Conservation (phyloP, 2,888 invertebrate species). For the Halictus ligatus region DNA sequence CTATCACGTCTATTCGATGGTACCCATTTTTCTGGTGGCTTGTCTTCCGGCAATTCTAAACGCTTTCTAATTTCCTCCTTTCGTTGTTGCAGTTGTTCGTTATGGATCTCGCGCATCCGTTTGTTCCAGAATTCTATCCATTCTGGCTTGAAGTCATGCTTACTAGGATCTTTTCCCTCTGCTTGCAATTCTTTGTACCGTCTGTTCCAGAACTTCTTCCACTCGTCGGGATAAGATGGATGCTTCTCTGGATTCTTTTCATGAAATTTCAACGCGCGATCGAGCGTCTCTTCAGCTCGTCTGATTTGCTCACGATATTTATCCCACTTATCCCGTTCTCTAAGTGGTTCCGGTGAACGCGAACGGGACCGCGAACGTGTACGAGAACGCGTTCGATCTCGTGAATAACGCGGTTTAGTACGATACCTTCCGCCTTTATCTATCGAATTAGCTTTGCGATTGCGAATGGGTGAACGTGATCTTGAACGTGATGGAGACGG, state of each 20-base stretch:
- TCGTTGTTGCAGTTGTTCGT: conserved; percentile 88
- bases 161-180: conserved; percentile 90
- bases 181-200: conserved; percentile 92
- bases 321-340: conserved; percentile 86
- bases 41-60: conserved; percentile 85
- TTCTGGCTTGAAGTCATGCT: conserved; percentile 94
- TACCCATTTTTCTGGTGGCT: conserved; percentile 75
- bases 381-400: conserved; percentile 82
- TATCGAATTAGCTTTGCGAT: conserved; percentile 50
- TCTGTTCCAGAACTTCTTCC: conserved; percentile 95
- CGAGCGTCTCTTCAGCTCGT: conserved; percentile 86
- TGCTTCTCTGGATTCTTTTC: conserved; percentile 95
- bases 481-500: conserved; percentile 81
- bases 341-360: conserved; percentile 76
- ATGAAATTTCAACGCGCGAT: conserved; percentile 89
- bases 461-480: conserved; percentile 76
- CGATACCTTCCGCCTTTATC: conserved; percentile 63
- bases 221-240: conserved; percentile 94
- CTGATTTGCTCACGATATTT: conserved; percentile 84
- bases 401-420: conserved; percentile 80
- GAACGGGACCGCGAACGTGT: conserved; percentile 69
- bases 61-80: conserved; percentile 89
- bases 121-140: conserved; percentile 95
- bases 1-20: conserved; percentile 67
- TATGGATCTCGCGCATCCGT: conserved; percentile 92